A percentile compares a stretch with the other conserved stretches of the same genome.
Conservation (phyloP, 2,888 invertebrate genomes). For the Atethmia centrago region DNA sequence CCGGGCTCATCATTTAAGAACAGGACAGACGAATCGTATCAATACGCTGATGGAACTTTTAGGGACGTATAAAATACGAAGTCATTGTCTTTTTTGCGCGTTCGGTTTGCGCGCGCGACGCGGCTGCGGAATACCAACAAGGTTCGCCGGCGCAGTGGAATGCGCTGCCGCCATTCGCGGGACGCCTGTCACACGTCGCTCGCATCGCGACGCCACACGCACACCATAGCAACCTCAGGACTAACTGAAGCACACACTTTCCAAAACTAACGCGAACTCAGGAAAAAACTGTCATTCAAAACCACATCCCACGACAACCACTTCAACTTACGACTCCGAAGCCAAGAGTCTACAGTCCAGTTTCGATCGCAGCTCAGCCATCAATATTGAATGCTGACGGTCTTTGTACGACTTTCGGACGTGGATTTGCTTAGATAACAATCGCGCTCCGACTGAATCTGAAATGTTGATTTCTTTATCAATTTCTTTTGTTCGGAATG, state of each 20-base stretch:
- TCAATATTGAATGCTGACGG: slow-evolving; percentile 65
- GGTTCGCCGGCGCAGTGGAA: slow-evolving; percentile 74
- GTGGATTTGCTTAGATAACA: slow-evolving; percentile 71
- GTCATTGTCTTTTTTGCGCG: slow-evolving; percentile 88
- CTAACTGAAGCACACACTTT: slow-evolving; percentile 68
- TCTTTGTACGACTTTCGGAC: slow-evolving; percentile 67
- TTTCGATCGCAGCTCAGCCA: slow-evolving; percentile 20
- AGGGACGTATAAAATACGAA: slow-evolving; percentile 87
- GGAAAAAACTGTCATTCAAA: slow-evolving; percentile 70
- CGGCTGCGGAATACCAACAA: slow-evolving; percentile 85
- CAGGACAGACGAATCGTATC: slow-evolving; percentile 79
- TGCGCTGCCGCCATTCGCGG: slow-evolving; percentile 66
- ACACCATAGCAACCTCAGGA: slow-evolving; percentile 26
- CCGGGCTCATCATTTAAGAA: slow-evolving; percentile 76
- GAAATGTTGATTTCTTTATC: slow-evolving; percentile 79
- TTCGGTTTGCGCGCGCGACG: slow-evolving; percentile 81
- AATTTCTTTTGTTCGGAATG: slow-evolving; percentile 65
- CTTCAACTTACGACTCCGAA: slow-evolving; percentile 26
- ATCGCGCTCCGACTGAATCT: slow-evolving; percentile 70
- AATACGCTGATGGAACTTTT: slow-evolving; percentile 87
- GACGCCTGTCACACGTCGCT: slow-evolving; percentile 67
- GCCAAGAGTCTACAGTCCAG: slow-evolving; percentile 1
- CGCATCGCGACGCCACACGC: slow-evolving; percentile 57
- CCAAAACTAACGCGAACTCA: slow-evolving; percentile 63
- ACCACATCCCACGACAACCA: slow-evolving; percentile 20